Base-by-base conservation (phyloP, 2,113 vertebrate genomes). In the Mus pahari region DNA sequence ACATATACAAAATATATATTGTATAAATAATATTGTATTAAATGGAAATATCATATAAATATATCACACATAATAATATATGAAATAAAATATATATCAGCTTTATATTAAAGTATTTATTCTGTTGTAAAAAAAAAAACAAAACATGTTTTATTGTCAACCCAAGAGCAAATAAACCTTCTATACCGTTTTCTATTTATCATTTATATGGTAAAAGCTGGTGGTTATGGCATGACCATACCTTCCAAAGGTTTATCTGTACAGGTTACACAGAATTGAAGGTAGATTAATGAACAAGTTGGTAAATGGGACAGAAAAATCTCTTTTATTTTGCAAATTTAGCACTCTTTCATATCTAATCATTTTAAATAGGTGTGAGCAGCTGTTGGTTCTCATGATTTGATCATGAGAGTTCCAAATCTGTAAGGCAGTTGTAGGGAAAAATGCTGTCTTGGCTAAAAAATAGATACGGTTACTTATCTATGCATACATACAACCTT, bases 351-450 rank as follows among this genome's bases (percentile, higher is more conserved):
- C 93, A 45, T 94, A 86, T 20, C 5, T 83, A 83, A 87, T 94
- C n/a, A 95, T 92, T 92, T 93, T 90, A 94, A 83, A 33, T 24
- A 86, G 66, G 73, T 33, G 33, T 86, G 82, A 94, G 45, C 77
- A 92, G 45, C 66, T 77, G 70, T 13, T 89, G 16, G 6, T 92
- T 48, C 64, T 91, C 75, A 86, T 31, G 71, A 66, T 90, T 73
- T 91, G 9, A 78, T 94, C 90, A 95, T 90, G 71, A 82, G 66
- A 62, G 36, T 36, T 91, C 7, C 50, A 12, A 77, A n/a, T 73
- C 50, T 87, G 8, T n/a, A 64, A 42, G 45, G 26, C 50, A 91
- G n/a, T 88, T 96, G 89, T 58, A 70, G 58, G 62, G 58, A 90
- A 95, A 83, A 16, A 1, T 64, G 87, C 50, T n/a, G 6, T 74